These are phyloP conservation scores for Lepilemur ruficaudatus DNA, from an alignment of 2,797 vertebrate species.

Conservation along the genomic window DNA sequence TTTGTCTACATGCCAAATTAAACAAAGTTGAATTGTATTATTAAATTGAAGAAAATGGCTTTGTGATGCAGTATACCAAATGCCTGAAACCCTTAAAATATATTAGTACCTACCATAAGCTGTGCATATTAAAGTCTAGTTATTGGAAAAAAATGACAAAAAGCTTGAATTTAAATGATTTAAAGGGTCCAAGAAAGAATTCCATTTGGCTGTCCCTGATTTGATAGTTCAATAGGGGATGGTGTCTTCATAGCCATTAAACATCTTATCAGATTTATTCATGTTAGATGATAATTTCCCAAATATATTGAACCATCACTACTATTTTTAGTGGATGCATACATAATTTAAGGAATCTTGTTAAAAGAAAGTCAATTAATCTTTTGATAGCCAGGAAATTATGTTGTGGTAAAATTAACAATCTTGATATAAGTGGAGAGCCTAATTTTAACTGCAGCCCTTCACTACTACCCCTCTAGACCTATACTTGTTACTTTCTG, in stretches of 20 bases:
- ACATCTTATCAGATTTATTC: conserved; percentile 26
- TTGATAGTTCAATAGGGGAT: conserved; percentile 33
- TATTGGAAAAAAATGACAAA: neutral
- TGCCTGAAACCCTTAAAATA: conserved; percentile 44
- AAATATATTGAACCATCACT: conserved; percentile 46
- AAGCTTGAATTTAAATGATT: conserved; percentile 18
- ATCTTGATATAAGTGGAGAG: conserved; percentile 31
- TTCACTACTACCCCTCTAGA: neutral
- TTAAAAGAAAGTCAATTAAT: conserved; percentile 65
- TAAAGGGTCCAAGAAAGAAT: conserved; percentile 11
- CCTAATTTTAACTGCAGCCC: conserved; percentile 51
- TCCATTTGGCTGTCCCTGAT: neutral
- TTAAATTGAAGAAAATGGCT: conserved; percentile 54
- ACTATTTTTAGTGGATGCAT: conserved; percentile 57
- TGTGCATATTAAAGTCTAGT: neutral
- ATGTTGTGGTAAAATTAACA: conserved; percentile 58
- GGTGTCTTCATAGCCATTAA: neutral
- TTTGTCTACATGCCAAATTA: conserved; percentile 51
- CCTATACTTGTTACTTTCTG: neutral
- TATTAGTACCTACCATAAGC: neutral
- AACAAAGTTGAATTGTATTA: conserved; percentile 61
- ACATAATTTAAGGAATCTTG: conserved; percentile 62
- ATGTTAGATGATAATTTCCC: conserved; percentile 36
- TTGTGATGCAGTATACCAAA: neutral
- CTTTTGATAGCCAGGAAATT: conserved; percentile 48